Base-by-base conservation (phyloP, 1,140 invertebrate species). In the Yoshiicerus persimilis region DNA sequence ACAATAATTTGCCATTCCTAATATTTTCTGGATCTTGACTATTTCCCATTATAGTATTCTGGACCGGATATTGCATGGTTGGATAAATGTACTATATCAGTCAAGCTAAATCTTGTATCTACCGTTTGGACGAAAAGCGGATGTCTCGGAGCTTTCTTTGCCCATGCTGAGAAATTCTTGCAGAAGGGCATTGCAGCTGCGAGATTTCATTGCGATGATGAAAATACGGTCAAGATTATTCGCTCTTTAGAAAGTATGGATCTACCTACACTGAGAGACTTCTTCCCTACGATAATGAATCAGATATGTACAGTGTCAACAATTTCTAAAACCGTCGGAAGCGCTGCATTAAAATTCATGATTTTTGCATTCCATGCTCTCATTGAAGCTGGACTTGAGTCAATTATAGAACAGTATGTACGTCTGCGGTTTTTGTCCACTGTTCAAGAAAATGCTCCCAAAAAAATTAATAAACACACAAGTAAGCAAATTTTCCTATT, bases 271-370 rank as follows among this genome's bases (percentile, higher is more conserved):
- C 88, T 89, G 0, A 84, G 90, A 36, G 90, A 91, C 47, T 91
- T 91, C 34, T 91, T 90, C 84, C 90, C 90, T 32, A 91, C 90
- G 27, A 90, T 91, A n/a, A 86, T 90, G 32, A 91, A 91, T 64
- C 89, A 91, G 80, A 88, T 91, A 16, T 91, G 89, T 64, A 87
- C 66, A n/a, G 85, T 91, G 16, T 62, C 88, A 16, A 75, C 86
- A 6, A 88, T 89, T 77, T 91, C 90, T 8, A 89, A 86, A 87
- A 34, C 64, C 11, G 88, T 91, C 9, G 87, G 87, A 13, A 86
- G 11, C 16, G 90, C 90, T 32, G 34, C 85, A 23, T 85, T 91
- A 13, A 90, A 90, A 75, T 91, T 90, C 47, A 64, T 90, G 66
- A 91, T 91, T 83, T 90, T 89, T 27, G 89, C 90, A 2, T 91